Conservation (phyloP, 2,797 vertebrate genomes). For the Lacerta viridis region DNA sequence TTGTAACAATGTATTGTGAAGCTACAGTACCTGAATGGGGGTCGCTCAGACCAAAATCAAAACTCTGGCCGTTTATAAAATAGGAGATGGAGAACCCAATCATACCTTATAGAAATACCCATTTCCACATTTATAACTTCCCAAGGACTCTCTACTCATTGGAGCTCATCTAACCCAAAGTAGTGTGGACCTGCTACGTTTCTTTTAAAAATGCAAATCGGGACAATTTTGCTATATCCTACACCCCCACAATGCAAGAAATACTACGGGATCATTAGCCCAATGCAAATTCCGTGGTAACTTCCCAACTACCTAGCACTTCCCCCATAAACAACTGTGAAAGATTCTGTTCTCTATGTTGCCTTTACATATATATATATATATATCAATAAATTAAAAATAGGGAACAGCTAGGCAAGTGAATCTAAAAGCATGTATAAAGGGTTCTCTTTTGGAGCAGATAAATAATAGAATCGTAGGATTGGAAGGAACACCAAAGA, state of each 20-base stretch:
- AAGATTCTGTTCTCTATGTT: rapidly evolving
- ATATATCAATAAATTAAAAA: constrained; percentile 36
- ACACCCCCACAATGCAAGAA: constrained; percentile 12
- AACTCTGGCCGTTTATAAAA: constrained; percentile 16
- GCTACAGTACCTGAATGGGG: background rate
- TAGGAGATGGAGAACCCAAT: constrained; percentile 37
- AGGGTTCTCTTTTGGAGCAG: background rate
- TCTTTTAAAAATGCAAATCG: constrained; percentile 4
- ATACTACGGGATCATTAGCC: background rate
- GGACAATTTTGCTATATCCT: rapidly evolving
- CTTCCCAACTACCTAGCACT: background rate
- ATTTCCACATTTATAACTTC: background rate
- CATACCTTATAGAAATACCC: constrained; percentile 30
- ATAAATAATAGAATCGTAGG: background rate
- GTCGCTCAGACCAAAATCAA: constrained; percentile 38
- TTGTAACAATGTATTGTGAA: background rate
- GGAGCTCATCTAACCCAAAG: background rate
- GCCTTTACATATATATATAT: constrained; percentile 2
- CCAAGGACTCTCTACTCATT: constrained; percentile 4
- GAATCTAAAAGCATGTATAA: constrained; percentile 1
- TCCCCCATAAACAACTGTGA: constrained; percentile 22
- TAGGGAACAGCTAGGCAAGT: background rate
- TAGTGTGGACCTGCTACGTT: background rate
- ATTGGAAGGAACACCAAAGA: too few species aligned
- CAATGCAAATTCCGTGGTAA: constrained; percentile 36